A percentile compares a stretch with the other conserved stretches of the same genome.
phyloP scores from a whole-genome alignment of 2,888 invertebrate species.

The Adelphocoris suturalis region DNA sequence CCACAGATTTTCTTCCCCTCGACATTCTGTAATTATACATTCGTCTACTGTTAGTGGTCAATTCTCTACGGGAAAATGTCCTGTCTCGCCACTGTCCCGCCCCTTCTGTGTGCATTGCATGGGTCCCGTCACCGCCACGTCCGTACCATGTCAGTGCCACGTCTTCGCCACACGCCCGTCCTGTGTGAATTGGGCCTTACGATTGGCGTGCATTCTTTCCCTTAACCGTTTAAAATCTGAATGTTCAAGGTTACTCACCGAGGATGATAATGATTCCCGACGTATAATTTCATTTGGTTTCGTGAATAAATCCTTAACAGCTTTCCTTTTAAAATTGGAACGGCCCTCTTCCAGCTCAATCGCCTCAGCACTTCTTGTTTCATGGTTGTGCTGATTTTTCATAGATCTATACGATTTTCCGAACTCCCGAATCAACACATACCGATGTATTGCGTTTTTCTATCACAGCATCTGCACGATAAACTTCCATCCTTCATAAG shows the following conservation, averaged over 20 bases:
- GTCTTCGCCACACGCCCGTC: too few species aligned
- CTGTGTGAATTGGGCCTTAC: too few species aligned
- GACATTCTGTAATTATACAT: too few species aligned
- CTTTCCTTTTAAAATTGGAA: background rate
- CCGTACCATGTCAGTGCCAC: too few species aligned
- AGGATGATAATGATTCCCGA: background rate
- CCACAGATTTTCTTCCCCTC: too few species aligned
- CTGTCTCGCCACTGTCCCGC: too few species aligned
- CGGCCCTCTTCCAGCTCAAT: slow-evolving; percentile 33
- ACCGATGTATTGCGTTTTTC: background rate
- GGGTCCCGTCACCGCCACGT: too few species aligned
- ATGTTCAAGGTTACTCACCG: slow-evolving; percentile 40
- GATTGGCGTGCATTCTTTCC: slow-evolving; percentile 29
- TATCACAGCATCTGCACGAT: slow-evolving; percentile 52
- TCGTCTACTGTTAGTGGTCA: too few species aligned
- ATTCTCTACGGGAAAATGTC: too few species aligned
- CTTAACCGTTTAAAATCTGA: background rate
- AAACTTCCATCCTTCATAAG: slow-evolving; percentile 34
- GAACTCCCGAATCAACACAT: slow-evolving; percentile 15
- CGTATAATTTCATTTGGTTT: slow-evolving; percentile 54
- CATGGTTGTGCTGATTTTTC: slow-evolving; percentile 43
- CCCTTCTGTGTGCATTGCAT: too few species aligned
- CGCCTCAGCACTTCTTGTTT: slow-evolving; percentile 5
- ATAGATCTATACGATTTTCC: background rate
- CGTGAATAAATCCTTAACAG: background rate